Evolutionary conservation across 1,140 invertebrate genomes (phyloP).

Genomic region (Drosophila pseudoananassae): DNA sequence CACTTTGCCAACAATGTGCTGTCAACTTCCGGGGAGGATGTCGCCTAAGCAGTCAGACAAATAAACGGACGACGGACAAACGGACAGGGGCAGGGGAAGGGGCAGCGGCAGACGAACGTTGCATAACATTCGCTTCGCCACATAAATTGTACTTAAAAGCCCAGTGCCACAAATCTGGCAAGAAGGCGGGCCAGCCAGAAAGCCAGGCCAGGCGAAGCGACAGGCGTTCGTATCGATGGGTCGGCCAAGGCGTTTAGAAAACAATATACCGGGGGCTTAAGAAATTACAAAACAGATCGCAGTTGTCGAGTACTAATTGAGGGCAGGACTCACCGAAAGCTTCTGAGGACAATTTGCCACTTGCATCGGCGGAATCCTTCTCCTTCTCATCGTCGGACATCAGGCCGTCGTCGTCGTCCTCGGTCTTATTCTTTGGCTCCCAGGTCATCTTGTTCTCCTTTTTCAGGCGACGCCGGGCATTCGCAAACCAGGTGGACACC

Average conservation of each 20-base stretch:
- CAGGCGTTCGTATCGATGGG: conserved; percentile 53
- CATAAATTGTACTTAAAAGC: conserved; percentile 83
- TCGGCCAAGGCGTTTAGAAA: conserved; percentile 41
- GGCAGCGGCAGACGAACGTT: conserved; percentile 52
- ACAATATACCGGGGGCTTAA: conserved; percentile 43
- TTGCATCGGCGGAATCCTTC: conserved; percentile 86
- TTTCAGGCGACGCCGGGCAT: conserved; percentile 94
- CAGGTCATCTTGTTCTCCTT: conserved; percentile 99
- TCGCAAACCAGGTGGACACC: conserved; percentile 98
- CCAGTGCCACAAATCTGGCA: conserved; percentile 70
- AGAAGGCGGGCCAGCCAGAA: conserved; percentile 22
- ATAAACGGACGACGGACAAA: conserved; percentile 60
- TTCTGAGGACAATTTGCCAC: conserved; percentile 84
- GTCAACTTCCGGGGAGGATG: conserved; percentile 79
- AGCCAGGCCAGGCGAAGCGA: conserved; percentile 8
- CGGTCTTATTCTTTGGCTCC: conserved; percentile 96
- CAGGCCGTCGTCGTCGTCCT: conserved; percentile 95
- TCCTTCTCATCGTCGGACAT: conserved; percentile 94
- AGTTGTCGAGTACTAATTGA: conserved; percentile 28
- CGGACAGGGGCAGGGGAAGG: conserved; percentile 28
- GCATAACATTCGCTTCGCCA: conserved; percentile 80
- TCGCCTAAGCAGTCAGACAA: conserved; percentile 79
- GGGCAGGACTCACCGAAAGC: conserved; percentile 64
- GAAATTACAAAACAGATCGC: conserved; percentile 35
- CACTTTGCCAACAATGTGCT: conserved; percentile 83